These are phyloP conservation scores for Megaceryle alcyon DNA, from an alignment of 2,797 vertebrate genomes.

Conservation along the genomic window DNA sequence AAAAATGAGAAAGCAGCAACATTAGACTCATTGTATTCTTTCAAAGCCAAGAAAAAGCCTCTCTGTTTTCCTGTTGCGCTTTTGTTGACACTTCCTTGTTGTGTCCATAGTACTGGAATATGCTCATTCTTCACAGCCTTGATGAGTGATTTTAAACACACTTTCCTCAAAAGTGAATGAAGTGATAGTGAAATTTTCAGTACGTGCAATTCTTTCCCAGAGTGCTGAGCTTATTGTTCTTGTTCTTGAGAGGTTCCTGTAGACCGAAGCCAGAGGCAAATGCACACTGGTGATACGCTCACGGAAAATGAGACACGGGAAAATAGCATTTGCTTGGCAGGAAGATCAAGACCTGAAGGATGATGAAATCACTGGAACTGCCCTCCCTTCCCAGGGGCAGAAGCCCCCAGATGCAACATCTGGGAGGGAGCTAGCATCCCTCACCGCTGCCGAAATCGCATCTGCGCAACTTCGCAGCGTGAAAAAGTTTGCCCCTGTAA, in stretches of 20 bases:
- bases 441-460: not conserved
- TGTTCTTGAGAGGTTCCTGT: not conserved
- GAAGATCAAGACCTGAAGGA: not conserved
- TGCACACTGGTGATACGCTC: fast-evolving
- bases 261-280: not conserved
- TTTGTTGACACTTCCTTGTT: slow-evolving; percentile 14
- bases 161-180: not conserved
- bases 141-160: not conserved
- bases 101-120: not conserved
- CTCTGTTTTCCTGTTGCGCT: not conserved
- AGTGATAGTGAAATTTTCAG: not conserved
- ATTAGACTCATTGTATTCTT: slow-evolving; percentile 10
- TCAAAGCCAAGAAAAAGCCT: slow-evolving; percentile 14
- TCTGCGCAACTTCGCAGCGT: not conserved
- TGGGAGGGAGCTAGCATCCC: not conserved
- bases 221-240: not conserved
- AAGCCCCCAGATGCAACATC: not conserved
- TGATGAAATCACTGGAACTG: not conserved
- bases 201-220: not conserved
- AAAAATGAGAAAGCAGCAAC: slow-evolving; percentile 30
- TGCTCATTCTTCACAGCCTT: not conserved
- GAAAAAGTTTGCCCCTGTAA: not conserved
- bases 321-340: not conserved
- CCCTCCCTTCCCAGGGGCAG: not conserved
- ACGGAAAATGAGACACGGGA: fast-evolving